These are phyloP conservation scores for Pantelozetes paolii DNA, from an alignment of 2,888 invertebrate species.

Conservation along the genomic window DNA sequence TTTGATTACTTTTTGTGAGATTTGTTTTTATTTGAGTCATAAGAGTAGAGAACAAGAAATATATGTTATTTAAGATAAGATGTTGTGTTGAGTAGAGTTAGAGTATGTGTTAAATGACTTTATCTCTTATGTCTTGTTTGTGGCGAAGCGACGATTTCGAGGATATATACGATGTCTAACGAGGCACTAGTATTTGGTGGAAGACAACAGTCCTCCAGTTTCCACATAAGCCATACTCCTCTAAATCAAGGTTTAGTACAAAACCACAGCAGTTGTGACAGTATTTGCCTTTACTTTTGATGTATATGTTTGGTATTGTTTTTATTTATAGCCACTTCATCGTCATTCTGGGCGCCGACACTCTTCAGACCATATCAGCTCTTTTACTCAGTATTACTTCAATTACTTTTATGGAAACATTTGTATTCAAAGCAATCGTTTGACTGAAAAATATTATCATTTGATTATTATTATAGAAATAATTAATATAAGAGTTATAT, in stretches of 20 bases:
- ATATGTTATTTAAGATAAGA: slow-evolving; percentile 19
- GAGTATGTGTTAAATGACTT: slow-evolving; percentile 5
- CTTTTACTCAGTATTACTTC: slow-evolving; percentile 14
- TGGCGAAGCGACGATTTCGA: slow-evolving; percentile 29
- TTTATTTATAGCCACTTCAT: slow-evolving; percentile 34
- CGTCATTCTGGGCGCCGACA: neutral
- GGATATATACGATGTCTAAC: slow-evolving; percentile 28
- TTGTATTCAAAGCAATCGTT: slow-evolving; percentile 20
- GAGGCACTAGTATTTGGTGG: slow-evolving; percentile 24
- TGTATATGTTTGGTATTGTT: slow-evolving; percentile 1
- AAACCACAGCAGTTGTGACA: neutral
- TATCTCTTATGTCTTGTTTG: neutral
- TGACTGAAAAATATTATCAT: neutral
- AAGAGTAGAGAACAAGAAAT: neutral
- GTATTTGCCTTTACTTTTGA: neutral
- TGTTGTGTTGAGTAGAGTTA: neutral
- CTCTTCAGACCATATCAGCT: slow-evolving; percentile 20
- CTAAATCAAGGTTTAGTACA: neutral
- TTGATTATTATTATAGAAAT: neutral
- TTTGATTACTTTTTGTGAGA: neutral
- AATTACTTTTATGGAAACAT: slow-evolving; percentile 22
- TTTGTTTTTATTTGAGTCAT: neutral
- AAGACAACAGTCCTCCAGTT: slow-evolving; percentile 8
- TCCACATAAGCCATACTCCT: neutral
- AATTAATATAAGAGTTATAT: neutral